These are phyloP conservation scores for Danionella cerebrum DNA, from an alignment of 2,113 vertebrate genomes.

Conservation along the genomic window DNA sequence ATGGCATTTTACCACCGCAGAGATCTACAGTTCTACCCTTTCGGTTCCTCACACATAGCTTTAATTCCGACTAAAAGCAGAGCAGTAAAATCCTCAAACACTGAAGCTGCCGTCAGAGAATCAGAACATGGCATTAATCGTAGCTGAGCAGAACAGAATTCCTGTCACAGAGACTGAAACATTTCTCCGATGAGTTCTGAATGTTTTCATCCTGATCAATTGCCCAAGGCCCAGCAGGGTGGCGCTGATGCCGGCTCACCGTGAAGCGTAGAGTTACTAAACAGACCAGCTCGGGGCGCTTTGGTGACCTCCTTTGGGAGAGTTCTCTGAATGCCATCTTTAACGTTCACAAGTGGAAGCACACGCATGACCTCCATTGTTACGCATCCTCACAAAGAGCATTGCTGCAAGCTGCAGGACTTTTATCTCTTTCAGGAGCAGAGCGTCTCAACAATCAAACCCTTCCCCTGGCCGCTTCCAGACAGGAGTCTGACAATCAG, in stretches of 20 bases:
- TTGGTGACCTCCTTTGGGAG: constrained; percentile 31
- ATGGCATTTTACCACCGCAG: not conserved
- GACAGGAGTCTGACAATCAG: constrained; percentile 36
- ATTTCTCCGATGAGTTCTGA: too few relatives aligned
- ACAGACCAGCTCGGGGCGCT: too few relatives aligned
- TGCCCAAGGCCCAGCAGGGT: constrained; percentile 42
- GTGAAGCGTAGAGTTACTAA: constrained; percentile 39
- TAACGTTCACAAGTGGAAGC: not conserved
- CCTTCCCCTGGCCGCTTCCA: constrained; percentile 19
- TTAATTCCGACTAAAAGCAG: not conserved
- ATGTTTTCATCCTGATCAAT: too few relatives aligned
- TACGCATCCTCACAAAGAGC: not conserved
- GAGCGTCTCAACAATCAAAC: not conserved
- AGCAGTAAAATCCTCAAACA: not conserved
- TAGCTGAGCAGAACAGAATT: too few relatives aligned
- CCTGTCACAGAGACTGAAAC: too few relatives aligned
- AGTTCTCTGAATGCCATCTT: constrained; percentile 42
- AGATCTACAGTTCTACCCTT: not conserved
- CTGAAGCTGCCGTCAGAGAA: too few relatives aligned
- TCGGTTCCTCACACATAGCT: not conserved
- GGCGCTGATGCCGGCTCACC: constrained; percentile 12
- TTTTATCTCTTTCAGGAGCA: not conserved
- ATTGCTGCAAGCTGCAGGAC: not conserved
- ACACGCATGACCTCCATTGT: constrained; percentile 12
- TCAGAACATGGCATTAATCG: too few relatives aligned